Evolutionary conservation across 2,888 invertebrate genomes (phyloP), one percentile per base, ranked within the genome.

Genomic region (Melanostoma mellinum): DNA sequence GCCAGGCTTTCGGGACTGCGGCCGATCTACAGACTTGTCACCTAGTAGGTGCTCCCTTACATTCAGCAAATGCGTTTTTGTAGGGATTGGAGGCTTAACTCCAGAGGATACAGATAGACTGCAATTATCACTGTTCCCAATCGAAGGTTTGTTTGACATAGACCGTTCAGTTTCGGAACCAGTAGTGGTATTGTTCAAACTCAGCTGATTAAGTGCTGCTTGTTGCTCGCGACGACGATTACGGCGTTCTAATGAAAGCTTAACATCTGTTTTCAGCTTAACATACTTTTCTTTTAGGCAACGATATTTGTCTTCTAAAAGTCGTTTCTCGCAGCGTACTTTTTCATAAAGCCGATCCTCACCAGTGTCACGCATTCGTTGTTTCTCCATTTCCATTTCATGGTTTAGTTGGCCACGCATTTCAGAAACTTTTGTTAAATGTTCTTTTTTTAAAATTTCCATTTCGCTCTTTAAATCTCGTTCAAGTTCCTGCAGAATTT

Each of bases 201-300:
- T 86, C 63, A 89, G 89, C 52, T 90, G 89, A 6, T 88, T 87
- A 5, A 78, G 68, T n/a, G 85, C 86, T 0, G 89, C 90, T 85
- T 91, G 91, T 89, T 94, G 94, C 86, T 94, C 94, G 0, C 94
- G 92, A 2, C 94, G 92, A 52, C 93, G 94, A 88, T 94, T 95
- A 8, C 96, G 93, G 36, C 95, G 94, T 88, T 96, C 96, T 72
- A 96, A 93, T 0, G 96, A 95, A 35, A 95, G 91, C 90, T 95
- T 95, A 6, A 96, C 95, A 86, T 97, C 96, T 32, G 94, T 95
- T 89, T 97, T 97, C 72, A 97, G 91, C 9, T 95, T 92, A 32
- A 95, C 93, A 87, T 97, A 96, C 90, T 97, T 97, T 88, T 96
- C 96, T 90, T 96, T 96, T 63, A 97, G 92, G 71, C 95, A 95